These are phyloP conservation scores for Cephus cinctus DNA, from an alignment of 1,140 invertebrate species.

Conservation along the genomic window DNA sequence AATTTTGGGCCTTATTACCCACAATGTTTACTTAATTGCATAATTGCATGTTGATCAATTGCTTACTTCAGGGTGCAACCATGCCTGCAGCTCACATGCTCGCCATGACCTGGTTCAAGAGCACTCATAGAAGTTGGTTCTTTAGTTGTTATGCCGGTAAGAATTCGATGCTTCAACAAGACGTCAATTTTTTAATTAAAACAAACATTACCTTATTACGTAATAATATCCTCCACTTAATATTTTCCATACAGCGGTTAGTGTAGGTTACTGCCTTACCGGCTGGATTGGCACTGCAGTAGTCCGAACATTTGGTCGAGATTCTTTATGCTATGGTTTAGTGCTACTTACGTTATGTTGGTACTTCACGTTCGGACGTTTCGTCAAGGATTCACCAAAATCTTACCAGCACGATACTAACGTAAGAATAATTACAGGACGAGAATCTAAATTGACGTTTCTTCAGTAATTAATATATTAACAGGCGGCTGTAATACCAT, in stretches of 20 bases:
- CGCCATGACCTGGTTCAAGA: constrained; percentile 62
- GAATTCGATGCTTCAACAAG: constrained; percentile 1
- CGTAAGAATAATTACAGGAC: constrained; percentile 31
- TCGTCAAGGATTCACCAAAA: constrained; percentile 64
- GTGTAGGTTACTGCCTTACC: constrained; percentile 59
- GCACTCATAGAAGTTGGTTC: constrained; percentile 59
- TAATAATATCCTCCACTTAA: background rate
- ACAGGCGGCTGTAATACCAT: constrained; percentile 56
- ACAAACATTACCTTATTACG: no score
- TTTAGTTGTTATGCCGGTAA: constrained; percentile 62
- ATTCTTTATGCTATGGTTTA: constrained; percentile 63
- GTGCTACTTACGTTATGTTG: constrained; percentile 61
- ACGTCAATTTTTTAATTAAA: no score
- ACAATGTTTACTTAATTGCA: constrained; percentile 7
- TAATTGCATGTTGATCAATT: background rate
- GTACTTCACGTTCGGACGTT: constrained; percentile 68
- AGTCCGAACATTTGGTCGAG: constrained; percentile 56
- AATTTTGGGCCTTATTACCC: background rate
- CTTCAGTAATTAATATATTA: background rate
- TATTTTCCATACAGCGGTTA: constrained; percentile 50
- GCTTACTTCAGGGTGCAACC: constrained; percentile 54
- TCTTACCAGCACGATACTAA: constrained; percentile 54
- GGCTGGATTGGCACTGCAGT: constrained; percentile 59
- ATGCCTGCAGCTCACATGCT: constrained; percentile 63
- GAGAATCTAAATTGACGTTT: background rate